Base-by-base conservation (phyloP, 2,797 vertebrate genomes). In the Leptodactylus fallax region DNA sequence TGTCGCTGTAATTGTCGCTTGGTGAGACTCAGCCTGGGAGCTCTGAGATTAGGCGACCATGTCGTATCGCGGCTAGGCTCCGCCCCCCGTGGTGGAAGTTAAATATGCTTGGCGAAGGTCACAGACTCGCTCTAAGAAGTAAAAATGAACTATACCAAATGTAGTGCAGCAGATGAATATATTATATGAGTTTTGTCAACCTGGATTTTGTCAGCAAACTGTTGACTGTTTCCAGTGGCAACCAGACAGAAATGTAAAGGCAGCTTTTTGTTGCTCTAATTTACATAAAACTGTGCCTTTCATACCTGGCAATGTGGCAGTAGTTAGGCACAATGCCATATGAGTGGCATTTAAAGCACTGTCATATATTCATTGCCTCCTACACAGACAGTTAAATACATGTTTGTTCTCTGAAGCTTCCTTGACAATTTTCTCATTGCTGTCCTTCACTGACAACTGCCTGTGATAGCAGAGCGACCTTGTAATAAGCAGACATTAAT, bases 391-490 rank as follows among this genome's bases (percentile, higher is more conserved):
- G 78, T 60, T 16, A 60, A 36, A 58, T 56, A 53, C 21, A 3
- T 82, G 23, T 81, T 81, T 63, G 10, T 17, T 55, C 11, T 69
- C 49, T 36, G 16, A 27, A 2, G 23, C 11, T 45, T 61, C 45
- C 25, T 36, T 60, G 19, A n/a, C n/a, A 47, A 47, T 81, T 63
- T 81, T 61, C 25, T 81, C 79, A 19, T 56, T 17, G 0, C 8
- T 56, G 81, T 55, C 65, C 81, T 45, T 36, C 49, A 21, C 55
- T 45, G 67, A 72, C 67, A 83, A 67, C 81, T 83, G 51, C 49
- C 27, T 83, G 45, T 45, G 51, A 83, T 72, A 45, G 27, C 67
- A 58, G 23, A 55, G 21, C 23, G 19, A 58, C 65, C 67, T 72
- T 83, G 19, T 14, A 72, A 51, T 47, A 47, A 47, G 56, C 55